A percentile compares a stretch with the other conserved stretches of the same genome.
Evolutionary conservation across 2,888 invertebrate species (phyloP).

Genomic region (Chloroclysta siterata): DNA sequence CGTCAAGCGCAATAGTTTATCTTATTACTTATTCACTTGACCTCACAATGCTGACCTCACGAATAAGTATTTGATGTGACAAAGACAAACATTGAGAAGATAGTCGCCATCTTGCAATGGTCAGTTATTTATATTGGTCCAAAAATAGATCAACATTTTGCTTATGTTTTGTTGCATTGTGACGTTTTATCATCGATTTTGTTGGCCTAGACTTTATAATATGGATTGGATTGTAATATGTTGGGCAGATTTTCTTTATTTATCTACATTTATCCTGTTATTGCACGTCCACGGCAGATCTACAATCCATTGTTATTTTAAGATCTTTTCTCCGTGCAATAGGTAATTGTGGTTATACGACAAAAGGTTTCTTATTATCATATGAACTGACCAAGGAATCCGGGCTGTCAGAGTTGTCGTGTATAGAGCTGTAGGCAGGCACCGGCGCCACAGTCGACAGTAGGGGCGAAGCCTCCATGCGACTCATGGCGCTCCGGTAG

Average conservation of each 20-base stretch:
- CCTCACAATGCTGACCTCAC: slow-evolving; percentile 18
- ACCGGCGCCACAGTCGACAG: slow-evolving; percentile 47
- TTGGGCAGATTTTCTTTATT: too few species aligned
- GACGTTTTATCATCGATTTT: background rate
- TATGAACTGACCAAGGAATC: slow-evolving; percentile 66
- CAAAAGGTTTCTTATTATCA: too few species aligned
- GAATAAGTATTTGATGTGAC: slow-evolving; percentile 1
- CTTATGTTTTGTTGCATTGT: slow-evolving; percentile 3
- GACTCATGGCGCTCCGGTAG: slow-evolving; percentile 57
- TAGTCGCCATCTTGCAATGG: slow-evolving; percentile 19
- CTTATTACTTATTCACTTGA: slow-evolving; percentile 16
- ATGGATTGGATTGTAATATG: background rate
- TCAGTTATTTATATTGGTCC: background rate
- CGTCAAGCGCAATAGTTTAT: slow-evolving; percentile 27
- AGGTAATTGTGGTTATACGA: too few species aligned
- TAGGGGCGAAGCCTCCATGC: slow-evolving; percentile 59
- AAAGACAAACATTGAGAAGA: background rate
- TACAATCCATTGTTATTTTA: too few species aligned
- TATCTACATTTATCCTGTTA: too few species aligned
- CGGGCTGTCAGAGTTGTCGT: slow-evolving; percentile 46
- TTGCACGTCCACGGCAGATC: too few species aligned
- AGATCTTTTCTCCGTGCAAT: too few species aligned
- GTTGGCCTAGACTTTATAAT: background rate
- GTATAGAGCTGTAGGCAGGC: slow-evolving; percentile 54
- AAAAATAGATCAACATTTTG: slow-evolving; percentile 1